These are phyloP conservation scores for Eublepharis macularius DNA, from an alignment of 2,113 vertebrate species.

Conservation along the genomic window DNA sequence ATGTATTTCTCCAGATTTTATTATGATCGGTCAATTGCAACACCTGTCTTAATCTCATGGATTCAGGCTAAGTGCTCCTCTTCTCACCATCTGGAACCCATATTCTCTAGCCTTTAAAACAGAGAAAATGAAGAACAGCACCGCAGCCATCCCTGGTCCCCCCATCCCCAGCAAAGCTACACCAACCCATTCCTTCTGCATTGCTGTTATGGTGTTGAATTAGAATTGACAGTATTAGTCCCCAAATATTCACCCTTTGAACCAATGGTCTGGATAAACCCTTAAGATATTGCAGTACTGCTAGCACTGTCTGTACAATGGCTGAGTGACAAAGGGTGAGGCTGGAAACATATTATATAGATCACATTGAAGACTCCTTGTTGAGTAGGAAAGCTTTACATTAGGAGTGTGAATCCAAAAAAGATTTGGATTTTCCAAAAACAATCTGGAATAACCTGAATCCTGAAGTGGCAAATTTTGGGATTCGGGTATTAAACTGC, in stretches of 20 bases:
- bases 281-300: background rate
- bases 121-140: background rate
- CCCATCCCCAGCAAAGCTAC: background rate
- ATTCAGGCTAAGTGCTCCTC: background rate
- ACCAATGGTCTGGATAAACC: background rate
- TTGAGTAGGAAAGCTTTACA: too few relatives aligned
- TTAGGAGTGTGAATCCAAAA: too few relatives aligned
- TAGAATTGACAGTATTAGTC: background rate
- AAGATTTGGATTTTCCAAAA: too few relatives aligned
- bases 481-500: too few relatives aligned
- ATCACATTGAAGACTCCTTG: background rate
- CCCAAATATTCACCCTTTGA: background rate
- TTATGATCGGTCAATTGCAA: background rate
- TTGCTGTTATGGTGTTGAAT: background rate
- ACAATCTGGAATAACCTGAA: too few relatives aligned
- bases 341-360: background rate
- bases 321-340: background rate
- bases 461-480: too few relatives aligned
- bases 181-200: background rate
- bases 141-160: background rate
- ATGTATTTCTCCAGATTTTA: background rate
- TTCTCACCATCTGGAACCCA: background rate
- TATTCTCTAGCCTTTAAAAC: background rate
- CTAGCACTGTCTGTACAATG: background rate
- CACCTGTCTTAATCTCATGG: too few relatives aligned